These are phyloP conservation scores for Danio tinwini DNA, from an alignment of 2,797 vertebrate species.

Conservation along the genomic window DNA sequence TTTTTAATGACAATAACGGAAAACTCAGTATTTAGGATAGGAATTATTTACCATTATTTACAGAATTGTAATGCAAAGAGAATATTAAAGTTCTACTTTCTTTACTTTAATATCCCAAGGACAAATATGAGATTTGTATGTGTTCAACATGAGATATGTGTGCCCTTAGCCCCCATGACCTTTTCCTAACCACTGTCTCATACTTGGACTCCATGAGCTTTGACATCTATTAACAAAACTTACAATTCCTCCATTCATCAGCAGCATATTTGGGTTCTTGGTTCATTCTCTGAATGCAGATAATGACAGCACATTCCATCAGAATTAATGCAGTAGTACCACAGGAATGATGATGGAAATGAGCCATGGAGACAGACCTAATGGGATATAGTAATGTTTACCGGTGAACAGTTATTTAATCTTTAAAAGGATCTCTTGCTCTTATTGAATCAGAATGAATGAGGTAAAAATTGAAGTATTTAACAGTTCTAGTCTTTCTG, in stretches of 20 bases:
- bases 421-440: slow-evolving; percentile 40
- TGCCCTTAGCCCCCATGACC: slow-evolving; percentile 66
- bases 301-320: slow-evolving; percentile 57
- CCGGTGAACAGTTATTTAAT: slow-evolving; percentile 47
- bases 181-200: slow-evolving; percentile 60
- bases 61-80: not conserved
- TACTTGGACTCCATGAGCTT: slow-evolving; percentile 59
- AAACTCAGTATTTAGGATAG: not conserved
- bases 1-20: not conserved
- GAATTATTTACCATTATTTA: not conserved
- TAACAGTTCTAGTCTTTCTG: not conserved
- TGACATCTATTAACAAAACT: slow-evolving; percentile 63
- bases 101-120: not conserved
- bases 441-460: slow-evolving; percentile 2
- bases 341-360: slow-evolving; percentile 56
- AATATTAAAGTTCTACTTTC: not conserved
- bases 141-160: slow-evolving; percentile 49
- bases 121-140: slow-evolving; percentile 1
- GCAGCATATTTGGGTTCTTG: slow-evolving; percentile 29
- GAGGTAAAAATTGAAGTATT: not conserved
- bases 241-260: slow-evolving; percentile 64
- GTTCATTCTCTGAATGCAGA: slow-evolving; percentile 46
- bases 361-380: slow-evolving; percentile 54
- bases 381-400: slow-evolving; percentile 60
- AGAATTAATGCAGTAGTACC: slow-evolving; percentile 59